Conservation (phyloP, 1,140 invertebrate genomes). For the Euwallacea similis region DNA sequence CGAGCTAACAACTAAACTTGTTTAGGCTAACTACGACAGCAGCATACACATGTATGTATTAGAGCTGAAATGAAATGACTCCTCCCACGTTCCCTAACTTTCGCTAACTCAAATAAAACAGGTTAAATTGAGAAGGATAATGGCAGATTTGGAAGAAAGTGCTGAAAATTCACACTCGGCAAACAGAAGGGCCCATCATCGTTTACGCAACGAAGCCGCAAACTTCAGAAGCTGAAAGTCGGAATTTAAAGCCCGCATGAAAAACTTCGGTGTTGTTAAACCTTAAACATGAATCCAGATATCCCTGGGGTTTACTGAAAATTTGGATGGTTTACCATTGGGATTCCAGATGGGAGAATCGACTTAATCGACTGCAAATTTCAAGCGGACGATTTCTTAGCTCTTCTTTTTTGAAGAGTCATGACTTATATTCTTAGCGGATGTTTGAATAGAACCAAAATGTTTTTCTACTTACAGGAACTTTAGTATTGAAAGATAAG, state of each 20-base stretch:
- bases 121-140: background rate
- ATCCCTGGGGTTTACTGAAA: constrained; percentile 6
- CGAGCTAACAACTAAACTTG: too few species aligned
- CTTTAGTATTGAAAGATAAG: too few species aligned
- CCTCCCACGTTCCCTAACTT: background rate
- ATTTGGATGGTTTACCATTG: constrained; percentile 5
- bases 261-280: constrained; percentile 17
- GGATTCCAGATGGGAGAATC: constrained; percentile 16
- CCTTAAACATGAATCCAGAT: constrained; percentile 14
- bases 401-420: background rate
- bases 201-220: background rate
- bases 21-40: too few species aligned
- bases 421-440: too few species aligned
- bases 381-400: constrained; percentile 1
- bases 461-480: too few species aligned
- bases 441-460: too few species aligned
- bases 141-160: background rate
- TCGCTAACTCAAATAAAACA: background rate
- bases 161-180: background rate
- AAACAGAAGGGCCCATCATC: constrained; percentile 3
- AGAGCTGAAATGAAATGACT: too few species aligned
- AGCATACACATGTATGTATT: too few species aligned
- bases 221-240: background rate
- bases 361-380: constrained; percentile 16
- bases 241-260: constrained; percentile 12